These are phyloP conservation scores for Tamandua tetradactyla DNA, from an alignment of 2,797 vertebrate species.

Conservation along the genomic window DNA sequence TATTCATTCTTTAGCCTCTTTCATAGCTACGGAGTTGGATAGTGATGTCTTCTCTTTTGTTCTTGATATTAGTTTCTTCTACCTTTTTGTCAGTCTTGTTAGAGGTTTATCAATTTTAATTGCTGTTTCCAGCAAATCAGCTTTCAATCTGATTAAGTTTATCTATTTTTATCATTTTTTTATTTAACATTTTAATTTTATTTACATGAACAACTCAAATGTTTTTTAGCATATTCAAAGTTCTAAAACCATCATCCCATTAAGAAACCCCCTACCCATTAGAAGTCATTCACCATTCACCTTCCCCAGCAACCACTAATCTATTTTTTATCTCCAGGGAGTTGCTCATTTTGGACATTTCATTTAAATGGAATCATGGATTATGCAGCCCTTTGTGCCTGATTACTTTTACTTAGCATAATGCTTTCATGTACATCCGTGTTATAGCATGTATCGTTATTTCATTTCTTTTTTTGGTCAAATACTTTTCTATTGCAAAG, in stretches of 20 bases:
- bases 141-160: background rate
- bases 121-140: background rate
- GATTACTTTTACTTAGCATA: no score
- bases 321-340: background rate
- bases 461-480: no score
- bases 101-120: background rate
- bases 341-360: background rate
- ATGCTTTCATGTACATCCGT: no score
- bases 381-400: no score
- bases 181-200: background rate
- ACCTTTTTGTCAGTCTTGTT: background rate
- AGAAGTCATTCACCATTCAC: background rate
- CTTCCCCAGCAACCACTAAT: background rate
- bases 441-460: no score
- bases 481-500: no score
- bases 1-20: background rate
- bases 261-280: background rate
- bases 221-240: background rate
- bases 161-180: background rate
- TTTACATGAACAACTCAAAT: background rate
- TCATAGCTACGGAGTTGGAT: background rate
- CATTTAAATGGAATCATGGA: background rate
- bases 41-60: background rate
- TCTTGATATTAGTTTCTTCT: background rate
- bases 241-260: background rate